Base-by-base conservation (phyloP, 2,888 invertebrate genomes). In the Metacarcinus magister region DNA sequence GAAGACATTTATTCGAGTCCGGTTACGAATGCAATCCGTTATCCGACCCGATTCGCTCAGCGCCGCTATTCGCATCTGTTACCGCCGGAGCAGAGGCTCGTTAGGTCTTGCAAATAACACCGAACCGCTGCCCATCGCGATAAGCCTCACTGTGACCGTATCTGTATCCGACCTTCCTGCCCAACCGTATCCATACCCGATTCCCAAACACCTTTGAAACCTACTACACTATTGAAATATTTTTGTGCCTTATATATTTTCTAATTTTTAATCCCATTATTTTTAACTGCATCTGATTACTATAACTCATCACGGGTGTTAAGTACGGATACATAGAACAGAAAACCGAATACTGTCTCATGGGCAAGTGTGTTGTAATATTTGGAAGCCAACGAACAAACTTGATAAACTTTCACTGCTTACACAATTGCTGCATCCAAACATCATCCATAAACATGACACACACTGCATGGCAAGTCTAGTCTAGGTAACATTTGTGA, bases 101-200 rank as follows among this genome's bases (percentile, higher is more conserved):
- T 82, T 82, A 82, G 82, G 82, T 32, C 82, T 32, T 82, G 82
- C 82, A 82, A 82, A 82, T 82, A 82, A 82, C 82, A 32, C 82
- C 82, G 8, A 10, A 32, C 32, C 28, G 10, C 32, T 82, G 82
- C 28, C 82, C 82, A 82, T 82, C 82, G 82, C 82, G 82, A 82
- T 32, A 82, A 82, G 82, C 32, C 82, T 82, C 82, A 82, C 82
- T 32, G 32, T 82, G 32, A 82, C 82, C 82, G 67, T 67, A 7
- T 13, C 67, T 19, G 82, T 82, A 82, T 82, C 82, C 10, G 82
- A 7, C 32, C 10, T 28, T 32, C 32, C 10, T 32, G 82, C 32
- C 7, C n/a, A 67, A 67, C 67, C 67, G 82, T 82, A 82, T 82
- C 82, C 82, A 32, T 28, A 82, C 32, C 32, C 28, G 82, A 82